A percentile compares a stretch with the other conserved stretches of the same genome.
Conservation (phyloP, 1,140 invertebrate genomes). For the Drosophila ogumai region DNA sequence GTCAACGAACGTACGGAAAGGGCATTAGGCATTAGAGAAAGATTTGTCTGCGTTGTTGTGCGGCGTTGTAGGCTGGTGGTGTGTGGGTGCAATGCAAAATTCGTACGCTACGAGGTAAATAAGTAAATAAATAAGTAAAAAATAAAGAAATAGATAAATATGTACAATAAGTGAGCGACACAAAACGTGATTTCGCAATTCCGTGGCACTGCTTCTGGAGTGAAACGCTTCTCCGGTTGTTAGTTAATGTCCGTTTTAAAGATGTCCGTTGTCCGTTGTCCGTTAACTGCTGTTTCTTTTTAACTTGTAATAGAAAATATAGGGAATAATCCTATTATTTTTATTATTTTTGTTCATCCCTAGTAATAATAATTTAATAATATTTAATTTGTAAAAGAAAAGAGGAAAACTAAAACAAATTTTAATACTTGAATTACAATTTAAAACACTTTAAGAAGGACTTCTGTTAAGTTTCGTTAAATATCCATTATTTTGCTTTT, state of each 20-base stretch:
- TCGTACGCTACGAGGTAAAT: not conserved
- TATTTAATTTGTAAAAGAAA: too few species aligned
- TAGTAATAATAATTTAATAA: too few species aligned
- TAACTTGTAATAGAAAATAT: too few species aligned
- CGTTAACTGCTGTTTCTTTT: too few species aligned
- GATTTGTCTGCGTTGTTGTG: conserved; percentile 8
- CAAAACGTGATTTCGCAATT: conserved; percentile 12
- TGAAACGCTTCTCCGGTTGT: conserved; percentile 3
- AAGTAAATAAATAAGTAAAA: not conserved
- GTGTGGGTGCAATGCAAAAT: conserved; percentile 25
- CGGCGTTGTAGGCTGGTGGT: not conserved
- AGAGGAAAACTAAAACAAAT: too few species aligned
- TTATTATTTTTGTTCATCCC: too few species aligned
- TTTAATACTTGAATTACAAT: too few species aligned
- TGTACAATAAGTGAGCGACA: not conserved
- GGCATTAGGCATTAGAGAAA: conserved; percentile 41
- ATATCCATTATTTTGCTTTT: not conserved
- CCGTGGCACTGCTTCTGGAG: conserved; percentile 12
- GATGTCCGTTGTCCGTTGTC: not conserved
- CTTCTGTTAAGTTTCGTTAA: not conserved
- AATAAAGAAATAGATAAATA: not conserved
- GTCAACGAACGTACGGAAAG: conserved; percentile 48
- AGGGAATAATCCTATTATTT: too few species aligned
- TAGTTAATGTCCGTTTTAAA: not conserved
- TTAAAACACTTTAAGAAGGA: not conserved